Base-by-base conservation (phyloP, 1,140 invertebrate species). In the Bombus difficillimus region DNA sequence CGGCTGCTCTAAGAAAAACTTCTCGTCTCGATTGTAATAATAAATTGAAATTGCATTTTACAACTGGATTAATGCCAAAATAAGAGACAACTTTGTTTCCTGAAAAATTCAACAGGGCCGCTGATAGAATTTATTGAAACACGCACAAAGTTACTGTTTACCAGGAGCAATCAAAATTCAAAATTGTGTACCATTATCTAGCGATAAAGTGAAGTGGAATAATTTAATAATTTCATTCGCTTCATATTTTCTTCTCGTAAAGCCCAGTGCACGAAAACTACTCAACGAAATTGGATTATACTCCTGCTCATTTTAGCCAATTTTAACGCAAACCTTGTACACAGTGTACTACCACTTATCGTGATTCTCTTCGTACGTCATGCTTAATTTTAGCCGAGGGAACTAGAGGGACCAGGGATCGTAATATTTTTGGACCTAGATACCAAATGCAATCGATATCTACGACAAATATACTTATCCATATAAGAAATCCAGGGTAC, bases 261-360 rank as follows among this genome's bases (percentile, higher is more conserved):
- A 81, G 37, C 53, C 13, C 15, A 37, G n/a, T 25, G 25, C 37
- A 6, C 32, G 32, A 34, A n/a, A 47, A n/a, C 34, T 73, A n/a
- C 69, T 73, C 78, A n/a, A 73, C 57, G 22, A 81, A 85, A 85
- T 81, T 81, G 83, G 57, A 85, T 85, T 81, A 81, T 53, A 28
- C 57, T 25, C 13, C 4, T 25, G 57, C 78, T 85, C 77, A 73
- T 73, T 85, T 85, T 81, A 85, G 57, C 83, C 83, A 72, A 59
- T 57, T 81, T 79, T 85, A 85, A 80, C 83, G 41, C 77, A 53
- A 64, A 13, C 39, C 77, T 76, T 59, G 15, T 43, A 34, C 43
- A 59, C 69, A 41, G 32, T 69, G 32, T 64, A 62, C 53, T 39
- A 34, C n/a, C 68, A 72, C 83, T 85, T 72, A 79, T 85, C 77